Conservation (phyloP, 2,888 invertebrate species). For the Apeira syringaria region DNA sequence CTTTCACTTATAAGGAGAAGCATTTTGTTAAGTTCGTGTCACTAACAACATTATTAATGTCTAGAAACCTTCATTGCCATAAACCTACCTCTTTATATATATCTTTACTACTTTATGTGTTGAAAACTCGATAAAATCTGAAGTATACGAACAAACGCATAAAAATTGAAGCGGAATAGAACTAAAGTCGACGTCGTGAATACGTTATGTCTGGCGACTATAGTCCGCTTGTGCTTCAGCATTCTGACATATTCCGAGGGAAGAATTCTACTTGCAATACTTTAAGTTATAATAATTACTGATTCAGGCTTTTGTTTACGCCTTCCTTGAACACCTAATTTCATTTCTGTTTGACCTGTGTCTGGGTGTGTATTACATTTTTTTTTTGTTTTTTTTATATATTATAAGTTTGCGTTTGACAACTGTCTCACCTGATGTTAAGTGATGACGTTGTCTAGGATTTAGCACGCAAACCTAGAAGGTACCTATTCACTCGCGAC, state of each 20-base stretch:
- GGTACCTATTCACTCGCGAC: too few relatives aligned
- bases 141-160: constrained; percentile 13
- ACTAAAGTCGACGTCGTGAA: constrained; percentile 11
- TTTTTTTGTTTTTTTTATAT: too few relatives aligned
- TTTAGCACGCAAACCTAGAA: too few relatives aligned
- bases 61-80: background rate
- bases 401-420: too few relatives aligned
- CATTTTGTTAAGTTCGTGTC: background rate
- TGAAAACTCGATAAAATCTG: constrained; percentile 14
- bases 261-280: constrained; percentile 1
- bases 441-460: too few relatives aligned
- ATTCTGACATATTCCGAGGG: constrained; percentile 9
- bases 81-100: constrained; percentile 4
- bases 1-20: too few relatives aligned
- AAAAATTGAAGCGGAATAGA: constrained; percentile 17
- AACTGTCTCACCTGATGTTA: too few relatives aligned
- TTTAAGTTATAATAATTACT: too few relatives aligned
- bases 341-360: too few relatives aligned
- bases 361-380: too few relatives aligned
- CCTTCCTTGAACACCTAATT: too few relatives aligned
- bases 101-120: constrained; percentile 12
- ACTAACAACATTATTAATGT: background rate
- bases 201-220: constrained; percentile 12
- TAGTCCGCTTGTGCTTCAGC: constrained; percentile 3
- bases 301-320: too few relatives aligned